Base-by-base conservation (phyloP, 2,113 vertebrate genomes). In the Tretioscincus oriximinensis region DNA sequence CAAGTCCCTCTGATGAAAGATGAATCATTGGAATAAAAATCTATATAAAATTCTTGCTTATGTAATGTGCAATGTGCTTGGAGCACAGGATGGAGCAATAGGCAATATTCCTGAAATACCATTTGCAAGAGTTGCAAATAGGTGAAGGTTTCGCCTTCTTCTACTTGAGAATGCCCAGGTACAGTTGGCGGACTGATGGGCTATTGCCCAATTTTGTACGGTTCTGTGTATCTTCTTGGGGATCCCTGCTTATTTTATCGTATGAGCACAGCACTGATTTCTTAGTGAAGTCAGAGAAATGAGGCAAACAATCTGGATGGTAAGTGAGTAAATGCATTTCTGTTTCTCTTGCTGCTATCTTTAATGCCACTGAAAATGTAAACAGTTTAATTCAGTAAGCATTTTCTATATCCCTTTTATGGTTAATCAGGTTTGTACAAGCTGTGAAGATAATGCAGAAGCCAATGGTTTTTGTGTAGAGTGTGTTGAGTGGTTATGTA, bases 381-480 rank as follows among this genome's bases (percentile, higher is more conserved):
- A 89, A 66, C 76, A 68, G 47, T 86, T 85, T 81, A 78, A 35
- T 91, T 75, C 88, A 64, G 86, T 67, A 82, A 58, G 58, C 31
- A 18, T 18, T 11, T 66, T 83, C 67, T 29, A 0, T 82, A 6
- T 80, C 18, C 54, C 18, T 88, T 65, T n/a, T 70, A 63, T 81
- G 85, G 45, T 41, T 3, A 65, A 31, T 51, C 77, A 99, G 97
- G 95, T 98, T 66, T 99, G 98, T 85, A 98, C 98, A 92, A 99
- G 98, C 94, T 99, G 98, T 76, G 98, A 98, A 9, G 98, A 99
- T 90, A 99, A 99, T 88, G 98, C 98, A 0, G 98, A 99, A 94
- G 98, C 98, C 9, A 96, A 97, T 2, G 98, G 98, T 0, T 99
- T 98, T 94, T 99, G 98, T 81, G 97, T 99, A 74, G 98, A 99